A percentile compares a stretch with the other conserved stretches of the same genome.
phyloP scores from a whole-genome alignment of 2,797 vertebrate species.

The Acropternis orthonyx region DNA sequence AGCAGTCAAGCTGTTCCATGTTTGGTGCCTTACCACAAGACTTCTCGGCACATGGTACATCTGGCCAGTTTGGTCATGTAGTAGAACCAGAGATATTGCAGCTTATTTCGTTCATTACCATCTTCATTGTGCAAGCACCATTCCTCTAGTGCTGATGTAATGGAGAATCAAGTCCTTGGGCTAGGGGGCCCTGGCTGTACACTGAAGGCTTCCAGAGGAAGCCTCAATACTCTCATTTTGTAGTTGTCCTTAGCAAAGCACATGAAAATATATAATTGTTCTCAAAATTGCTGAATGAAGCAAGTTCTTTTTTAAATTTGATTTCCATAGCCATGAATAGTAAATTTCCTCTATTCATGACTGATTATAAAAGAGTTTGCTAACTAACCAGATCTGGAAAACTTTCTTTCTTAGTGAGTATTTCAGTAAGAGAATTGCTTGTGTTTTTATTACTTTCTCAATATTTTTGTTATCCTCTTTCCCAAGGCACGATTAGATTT shows the following conservation, averaged over 20 bases:
- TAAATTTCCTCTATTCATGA: slow-evolving; percentile 28
- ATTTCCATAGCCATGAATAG: neutral
- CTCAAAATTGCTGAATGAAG: neutral
- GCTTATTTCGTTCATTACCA: neutral
- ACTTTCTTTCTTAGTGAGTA: neutral
- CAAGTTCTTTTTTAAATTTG: neutral
- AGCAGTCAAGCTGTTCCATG: neutral
- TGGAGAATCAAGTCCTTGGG: neutral
- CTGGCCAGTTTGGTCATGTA: neutral
- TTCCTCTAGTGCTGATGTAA: neutral
- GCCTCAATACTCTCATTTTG: neutral
- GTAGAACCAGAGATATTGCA: neutral
- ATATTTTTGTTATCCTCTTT: slow-evolving; percentile 38
- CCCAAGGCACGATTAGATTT: neutral
- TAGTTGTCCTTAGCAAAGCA: neutral
- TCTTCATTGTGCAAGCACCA: neutral
- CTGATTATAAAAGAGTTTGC: neutral
- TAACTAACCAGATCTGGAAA: neutral
- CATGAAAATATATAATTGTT: slow-evolving; percentile 15
- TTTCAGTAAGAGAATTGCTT: neutral
- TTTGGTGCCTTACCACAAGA: neutral
- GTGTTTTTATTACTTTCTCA: slow-evolving; percentile 13
- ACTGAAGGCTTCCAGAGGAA: neutral
- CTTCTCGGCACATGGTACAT: accelerated
- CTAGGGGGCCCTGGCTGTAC: neutral